Conservation (phyloP, 2,113 vertebrate genomes). For the Ifrita kowaldi region DNA sequence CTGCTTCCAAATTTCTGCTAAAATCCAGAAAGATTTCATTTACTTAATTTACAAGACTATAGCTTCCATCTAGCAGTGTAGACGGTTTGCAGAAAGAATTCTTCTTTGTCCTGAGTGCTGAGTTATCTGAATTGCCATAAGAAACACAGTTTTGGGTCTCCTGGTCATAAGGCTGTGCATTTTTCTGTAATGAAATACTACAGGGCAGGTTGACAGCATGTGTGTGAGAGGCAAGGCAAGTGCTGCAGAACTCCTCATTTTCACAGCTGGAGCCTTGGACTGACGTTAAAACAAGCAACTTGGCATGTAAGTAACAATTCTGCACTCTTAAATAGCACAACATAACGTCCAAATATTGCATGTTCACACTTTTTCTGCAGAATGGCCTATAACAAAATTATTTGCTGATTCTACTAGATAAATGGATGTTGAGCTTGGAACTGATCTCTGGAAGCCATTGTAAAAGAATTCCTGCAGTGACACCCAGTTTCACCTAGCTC, state of each 20-base stretch:
- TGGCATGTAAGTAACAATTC: background rate
- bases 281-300: background rate
- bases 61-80: background rate
- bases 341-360: background rate
- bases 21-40: background rate
- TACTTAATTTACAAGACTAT: background rate
- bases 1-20: background rate
- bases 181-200: background rate
- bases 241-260: background rate
- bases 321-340: background rate
- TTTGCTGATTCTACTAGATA: background rate
- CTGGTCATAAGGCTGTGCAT: background rate
- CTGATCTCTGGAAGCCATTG: background rate
- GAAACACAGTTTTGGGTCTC: background rate
- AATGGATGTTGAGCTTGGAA: background rate
- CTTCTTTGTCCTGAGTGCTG: background rate
- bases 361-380: background rate
- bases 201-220: background rate
- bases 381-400: background rate
- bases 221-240: background rate
- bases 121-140: background rate
- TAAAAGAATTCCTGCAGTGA: background rate
- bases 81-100: background rate
- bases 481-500: background rate
- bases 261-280: background rate